Conservation (phyloP, 2,888 invertebrate species). For the Pardosa pseudoannulata region DNA sequence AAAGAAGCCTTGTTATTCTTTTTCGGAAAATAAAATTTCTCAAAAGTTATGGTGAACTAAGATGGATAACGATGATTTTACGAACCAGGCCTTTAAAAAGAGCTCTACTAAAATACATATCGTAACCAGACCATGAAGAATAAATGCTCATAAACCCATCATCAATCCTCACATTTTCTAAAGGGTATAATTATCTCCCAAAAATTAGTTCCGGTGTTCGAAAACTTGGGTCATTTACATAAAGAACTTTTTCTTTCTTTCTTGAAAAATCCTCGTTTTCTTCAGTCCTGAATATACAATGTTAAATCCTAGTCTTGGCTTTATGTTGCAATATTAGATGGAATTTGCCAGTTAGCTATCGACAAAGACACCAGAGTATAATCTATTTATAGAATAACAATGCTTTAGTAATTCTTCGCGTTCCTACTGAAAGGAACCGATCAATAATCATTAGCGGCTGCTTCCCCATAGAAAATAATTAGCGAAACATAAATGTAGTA, state of each 20-base stretch:
- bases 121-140: conserved; percentile 7
- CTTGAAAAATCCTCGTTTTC: not conserved
- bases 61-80: conserved; percentile 40
- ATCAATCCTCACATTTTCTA: conserved; percentile 37
- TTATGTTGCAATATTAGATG: not conserved
- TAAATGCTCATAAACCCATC: conserved; percentile 25
- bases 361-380: not conserved
- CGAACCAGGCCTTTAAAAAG: not conserved
- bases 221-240: conserved; percentile 32
- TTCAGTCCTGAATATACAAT: not conserved
- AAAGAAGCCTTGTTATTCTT: not conserved
- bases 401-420: not conserved
- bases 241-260: not conserved
- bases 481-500: not conserved
- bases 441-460: not conserved
- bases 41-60: conserved; percentile 17
- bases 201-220: conserved; percentile 15
- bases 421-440: not conserved
- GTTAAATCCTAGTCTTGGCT: not conserved
- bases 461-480: not conserved
- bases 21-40: not conserved
- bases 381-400: not conserved
- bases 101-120: too few relatives aligned
- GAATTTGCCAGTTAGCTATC: not conserved
- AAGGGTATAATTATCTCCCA: conserved; percentile 44